These are phyloP conservation scores for Apamea monoglypha DNA, from an alignment of 2,888 invertebrate genomes.

Conservation along the genomic window DNA sequence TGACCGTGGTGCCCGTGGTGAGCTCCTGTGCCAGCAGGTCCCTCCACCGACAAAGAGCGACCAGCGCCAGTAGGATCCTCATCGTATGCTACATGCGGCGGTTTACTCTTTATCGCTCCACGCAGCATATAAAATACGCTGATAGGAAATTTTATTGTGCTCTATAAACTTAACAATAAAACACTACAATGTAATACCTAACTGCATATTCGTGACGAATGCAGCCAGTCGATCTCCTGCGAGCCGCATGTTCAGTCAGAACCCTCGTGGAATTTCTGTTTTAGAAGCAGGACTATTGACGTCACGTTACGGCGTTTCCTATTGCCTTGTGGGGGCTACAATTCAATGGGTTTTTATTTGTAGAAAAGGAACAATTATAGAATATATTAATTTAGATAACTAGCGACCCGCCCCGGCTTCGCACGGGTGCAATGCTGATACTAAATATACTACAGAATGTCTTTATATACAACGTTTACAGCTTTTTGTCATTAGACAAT, in stretches of 20 bases:
- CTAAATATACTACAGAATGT: too few species aligned
- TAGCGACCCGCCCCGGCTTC: too few species aligned
- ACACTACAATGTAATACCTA: background rate
- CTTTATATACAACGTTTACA: too few species aligned
- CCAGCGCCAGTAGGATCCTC: conserved; percentile 1
- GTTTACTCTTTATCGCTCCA: conserved; percentile 9
- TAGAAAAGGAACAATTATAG: background rate
- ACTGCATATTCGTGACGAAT: background rate
- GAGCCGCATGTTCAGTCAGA: background rate
- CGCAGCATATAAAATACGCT: conserved; percentile 1
- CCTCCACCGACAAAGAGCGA: conserved; percentile 2
- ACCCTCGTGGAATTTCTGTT: background rate
- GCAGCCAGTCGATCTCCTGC: too few species aligned
- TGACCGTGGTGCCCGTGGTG: background rate
- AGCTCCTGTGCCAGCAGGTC: background rate
- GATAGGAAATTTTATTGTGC: conserved; percentile 24
- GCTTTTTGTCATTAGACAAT: too few species aligned
- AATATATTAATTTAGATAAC: too few species aligned
- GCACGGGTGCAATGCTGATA: too few species aligned
- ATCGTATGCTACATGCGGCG: background rate
- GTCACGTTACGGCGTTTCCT: background rate
- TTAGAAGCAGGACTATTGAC: background rate
- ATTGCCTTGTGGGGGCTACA: background rate
- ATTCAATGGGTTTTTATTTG: background rate
- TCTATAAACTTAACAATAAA: conserved; percentile 37